These are phyloP conservation scores for Atta colombica DNA, from an alignment of 1,140 invertebrate species.

Conservation along the genomic window DNA sequence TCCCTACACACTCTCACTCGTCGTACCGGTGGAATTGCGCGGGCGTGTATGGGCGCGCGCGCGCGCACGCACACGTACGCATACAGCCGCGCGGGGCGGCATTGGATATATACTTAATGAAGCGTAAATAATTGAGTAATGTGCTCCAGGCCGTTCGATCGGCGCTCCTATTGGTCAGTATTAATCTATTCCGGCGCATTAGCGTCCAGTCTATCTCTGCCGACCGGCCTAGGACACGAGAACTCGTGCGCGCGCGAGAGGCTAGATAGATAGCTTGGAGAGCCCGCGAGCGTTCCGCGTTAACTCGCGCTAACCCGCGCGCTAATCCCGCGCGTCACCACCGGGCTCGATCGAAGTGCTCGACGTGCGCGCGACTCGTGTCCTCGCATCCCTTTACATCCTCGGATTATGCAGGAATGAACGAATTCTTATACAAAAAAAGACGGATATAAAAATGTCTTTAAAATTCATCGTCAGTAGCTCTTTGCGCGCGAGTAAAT, in stretches of 20 bases:
- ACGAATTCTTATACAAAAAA: background rate
- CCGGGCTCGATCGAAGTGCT: background rate
- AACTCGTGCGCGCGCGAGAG: constrained; percentile 41
- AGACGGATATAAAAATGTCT: too few relatives aligned
- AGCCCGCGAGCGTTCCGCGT: constrained; percentile 47
- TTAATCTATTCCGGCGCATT: constrained; percentile 87
- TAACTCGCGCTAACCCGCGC: constrained; percentile 44
- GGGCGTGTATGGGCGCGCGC: too few relatives aligned
- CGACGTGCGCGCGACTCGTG: background rate
- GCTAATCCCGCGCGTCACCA: background rate
- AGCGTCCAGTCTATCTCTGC: constrained; percentile 82
- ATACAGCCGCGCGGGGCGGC: constrained; percentile 80
- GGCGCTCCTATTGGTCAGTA: constrained; percentile 86
- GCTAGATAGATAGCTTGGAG: constrained; percentile 55
- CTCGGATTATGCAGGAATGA: background rate
- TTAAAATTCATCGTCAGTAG: background rate
- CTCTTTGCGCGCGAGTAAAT: background rate
- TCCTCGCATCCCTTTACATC: background rate
- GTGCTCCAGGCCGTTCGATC: constrained; percentile 86
- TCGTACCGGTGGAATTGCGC: too few relatives aligned
- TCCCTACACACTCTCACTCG: too few relatives aligned
- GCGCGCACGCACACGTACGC: constrained; percentile 2
- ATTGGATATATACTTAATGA: constrained; percentile 88
- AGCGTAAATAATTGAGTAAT: constrained; percentile 88
- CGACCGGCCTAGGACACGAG: constrained; percentile 74